These are phyloP conservation scores for Caenorhabditis sp. DNA, from an alignment of 2,888 invertebrate species.

Conservation along the genomic window DNA sequence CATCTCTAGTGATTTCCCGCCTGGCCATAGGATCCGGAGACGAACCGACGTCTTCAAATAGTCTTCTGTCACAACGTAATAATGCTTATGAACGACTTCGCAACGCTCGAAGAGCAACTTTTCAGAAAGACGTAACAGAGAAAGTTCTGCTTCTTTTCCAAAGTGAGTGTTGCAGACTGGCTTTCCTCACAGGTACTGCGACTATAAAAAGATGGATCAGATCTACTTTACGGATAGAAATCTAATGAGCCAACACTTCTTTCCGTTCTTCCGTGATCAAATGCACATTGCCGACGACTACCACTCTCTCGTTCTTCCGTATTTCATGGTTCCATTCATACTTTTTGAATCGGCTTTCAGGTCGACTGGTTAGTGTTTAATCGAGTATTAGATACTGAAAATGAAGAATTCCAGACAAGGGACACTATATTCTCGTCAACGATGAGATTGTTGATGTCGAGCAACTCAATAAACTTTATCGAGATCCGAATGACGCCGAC, in stretches of 20 bases:
- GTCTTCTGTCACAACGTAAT: neutral
- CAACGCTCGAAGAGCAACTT: too few species aligned
- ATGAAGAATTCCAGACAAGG: too few species aligned
- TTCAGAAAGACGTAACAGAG: too few species aligned
- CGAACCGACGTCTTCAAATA: neutral
- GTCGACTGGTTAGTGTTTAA: neutral
- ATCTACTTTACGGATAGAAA: neutral
- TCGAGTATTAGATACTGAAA: constrained; percentile 9
- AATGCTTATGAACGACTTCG: neutral
- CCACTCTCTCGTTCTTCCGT: neutral
- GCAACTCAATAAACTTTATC: neutral
- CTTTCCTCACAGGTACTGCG: neutral
- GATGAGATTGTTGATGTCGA: constrained; percentile 3
- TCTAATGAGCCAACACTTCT: neutral
- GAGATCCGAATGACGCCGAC: neutral
- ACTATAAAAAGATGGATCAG: neutral
- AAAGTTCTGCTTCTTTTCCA: too few species aligned
- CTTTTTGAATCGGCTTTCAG: neutral
- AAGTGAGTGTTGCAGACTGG: too few species aligned
- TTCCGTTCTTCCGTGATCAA: neutral
- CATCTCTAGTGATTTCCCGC: constrained; percentile 29
- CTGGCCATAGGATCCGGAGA: neutral
- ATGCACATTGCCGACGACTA: neutral
- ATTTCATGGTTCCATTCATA: constrained; percentile 13
- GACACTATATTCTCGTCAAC: neutral